Evolutionary conservation across 2,113 vertebrate genomes (phyloP).

Genomic region (Tapirus terrestris): DNA sequence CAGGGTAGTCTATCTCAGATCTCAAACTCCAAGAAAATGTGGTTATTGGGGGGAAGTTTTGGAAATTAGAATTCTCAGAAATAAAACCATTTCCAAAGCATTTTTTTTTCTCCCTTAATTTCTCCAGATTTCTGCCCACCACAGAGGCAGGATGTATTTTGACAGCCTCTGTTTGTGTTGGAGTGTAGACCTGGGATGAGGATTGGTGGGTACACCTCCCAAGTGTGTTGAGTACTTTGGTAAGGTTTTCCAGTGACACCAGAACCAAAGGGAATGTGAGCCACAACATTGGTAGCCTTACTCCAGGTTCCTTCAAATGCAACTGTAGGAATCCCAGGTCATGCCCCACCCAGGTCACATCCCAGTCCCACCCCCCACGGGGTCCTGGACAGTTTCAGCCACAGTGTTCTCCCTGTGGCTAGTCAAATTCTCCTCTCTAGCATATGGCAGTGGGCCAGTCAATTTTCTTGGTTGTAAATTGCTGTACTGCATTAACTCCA

Average conservation of each 20-base stretch:
- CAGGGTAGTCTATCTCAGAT: conserved; percentile 64
- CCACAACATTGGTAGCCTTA: not conserved
- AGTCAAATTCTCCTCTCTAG: not conserved
- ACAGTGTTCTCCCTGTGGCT: not conserved
- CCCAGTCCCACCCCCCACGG: no score
- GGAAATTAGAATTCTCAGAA: conserved; percentile 66
- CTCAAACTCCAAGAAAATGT: conserved; percentile 52
- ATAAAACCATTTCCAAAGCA: conserved; percentile 56
- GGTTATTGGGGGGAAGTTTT: conserved; percentile 44
- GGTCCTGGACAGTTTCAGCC: not conserved
- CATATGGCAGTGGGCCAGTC: not conserved
- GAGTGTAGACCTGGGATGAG: not conserved
- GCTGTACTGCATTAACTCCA: not conserved
- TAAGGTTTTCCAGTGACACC: not conserved
- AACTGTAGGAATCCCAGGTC: not conserved
- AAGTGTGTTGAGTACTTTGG: not conserved
- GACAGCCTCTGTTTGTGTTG: conserved; percentile 68
- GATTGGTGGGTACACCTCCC: conserved; percentile 43
- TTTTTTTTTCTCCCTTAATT: not conserved
- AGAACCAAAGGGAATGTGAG: not conserved
- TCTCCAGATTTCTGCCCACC: conserved; percentile 63
- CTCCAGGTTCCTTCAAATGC: not conserved
- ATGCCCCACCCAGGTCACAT: not conserved
- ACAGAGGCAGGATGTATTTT: conserved; percentile 65
- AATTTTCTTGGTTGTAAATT: conserved; percentile 24